Conservation (phyloP, 2,888 invertebrate species). For the Idaea aversata region DNA sequence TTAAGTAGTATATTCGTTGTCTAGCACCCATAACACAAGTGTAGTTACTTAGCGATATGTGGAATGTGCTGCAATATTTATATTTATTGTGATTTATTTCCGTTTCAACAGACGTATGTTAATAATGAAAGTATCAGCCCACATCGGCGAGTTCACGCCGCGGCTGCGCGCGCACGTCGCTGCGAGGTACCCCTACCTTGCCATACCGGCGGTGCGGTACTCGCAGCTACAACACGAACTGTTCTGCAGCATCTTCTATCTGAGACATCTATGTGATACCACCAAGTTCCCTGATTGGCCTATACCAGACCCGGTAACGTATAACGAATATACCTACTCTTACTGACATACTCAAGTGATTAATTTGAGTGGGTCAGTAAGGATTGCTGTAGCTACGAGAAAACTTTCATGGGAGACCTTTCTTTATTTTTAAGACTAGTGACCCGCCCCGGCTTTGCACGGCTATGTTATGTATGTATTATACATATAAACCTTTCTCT, state of each 20-base stretch:
- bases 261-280: constrained; percentile 96
- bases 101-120: constrained; percentile 85
- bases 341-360: neutral
- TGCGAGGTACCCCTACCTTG: constrained; percentile 96
- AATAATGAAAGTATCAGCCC: constrained; percentile 98
- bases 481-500: too few relatives aligned
- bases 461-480: too few relatives aligned
- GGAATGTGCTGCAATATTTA: too few relatives aligned
- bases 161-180: constrained; percentile 96
- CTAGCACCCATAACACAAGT: too few relatives aligned
- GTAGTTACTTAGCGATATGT: too few relatives aligned
- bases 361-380: too few relatives aligned
- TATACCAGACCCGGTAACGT: constrained; percentile 83
- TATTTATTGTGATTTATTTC: neutral
- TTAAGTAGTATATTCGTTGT: too few relatives aligned
- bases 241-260: constrained; percentile 99
- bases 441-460: too few relatives aligned
- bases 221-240: constrained; percentile 97
- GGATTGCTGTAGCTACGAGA: too few relatives aligned
- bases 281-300: constrained; percentile 97
- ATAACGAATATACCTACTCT: constrained; percentile 84
- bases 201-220: constrained; percentile 95
- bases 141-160: constrained; percentile 98
- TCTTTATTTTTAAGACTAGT: too few relatives aligned
- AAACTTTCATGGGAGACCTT: too few relatives aligned